Percentiles rank a stretch among this genome's conserved stretches.
phyloP scores from a whole-genome alignment of 2,113 vertebrate genomes.

The Cynoglossus semilaevis region DNA sequence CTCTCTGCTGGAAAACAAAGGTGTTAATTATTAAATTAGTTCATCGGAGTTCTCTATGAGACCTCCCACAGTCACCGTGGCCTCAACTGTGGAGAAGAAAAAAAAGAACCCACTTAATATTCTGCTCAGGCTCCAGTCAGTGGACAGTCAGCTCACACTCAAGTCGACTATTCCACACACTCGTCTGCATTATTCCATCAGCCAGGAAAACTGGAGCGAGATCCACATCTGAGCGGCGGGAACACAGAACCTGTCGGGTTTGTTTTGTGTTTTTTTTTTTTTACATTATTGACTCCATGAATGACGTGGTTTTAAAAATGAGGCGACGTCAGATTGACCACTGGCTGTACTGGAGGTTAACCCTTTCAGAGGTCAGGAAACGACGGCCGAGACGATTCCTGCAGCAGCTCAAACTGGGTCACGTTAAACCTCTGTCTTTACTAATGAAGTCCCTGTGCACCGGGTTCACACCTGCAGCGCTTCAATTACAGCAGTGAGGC shows the following conservation, averaged over 20 bases:
- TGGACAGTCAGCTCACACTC: constrained; percentile 34
- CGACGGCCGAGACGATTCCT: constrained; percentile 8
- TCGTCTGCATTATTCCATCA: constrained; percentile 39
- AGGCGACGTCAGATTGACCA: constrained; percentile 19
- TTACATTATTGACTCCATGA: neutral
- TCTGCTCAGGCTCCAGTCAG: constrained; percentile 50
- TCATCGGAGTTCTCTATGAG: too few relatives aligned
- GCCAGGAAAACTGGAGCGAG: constrained; percentile 7
- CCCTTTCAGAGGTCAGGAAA: constrained; percentile 12
- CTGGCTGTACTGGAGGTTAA: constrained; percentile 1
- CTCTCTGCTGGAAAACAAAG: too few relatives aligned
- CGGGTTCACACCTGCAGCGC: constrained; percentile 53
- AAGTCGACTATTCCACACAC: constrained; percentile 30
- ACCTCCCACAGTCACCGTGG: too few relatives aligned
- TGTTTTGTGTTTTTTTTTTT: neutral
- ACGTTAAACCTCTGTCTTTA: constrained; percentile 49
- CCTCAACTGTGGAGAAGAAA: neutral
- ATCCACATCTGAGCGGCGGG: constrained; percentile 7
- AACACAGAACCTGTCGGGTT: neutral
- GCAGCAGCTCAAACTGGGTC: constrained; percentile 54
- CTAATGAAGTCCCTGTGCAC: constrained; percentile 70
- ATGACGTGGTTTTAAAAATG: neutral
- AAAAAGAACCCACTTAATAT: constrained; percentile 61
- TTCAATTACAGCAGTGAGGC: constrained; percentile 62
- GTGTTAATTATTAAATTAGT: too few relatives aligned